Evolutionary conservation across 2,888 invertebrate species (phyloP), one percentile per base, ranked within the genome.

Genomic region (Epinotia demarniana): DNA sequence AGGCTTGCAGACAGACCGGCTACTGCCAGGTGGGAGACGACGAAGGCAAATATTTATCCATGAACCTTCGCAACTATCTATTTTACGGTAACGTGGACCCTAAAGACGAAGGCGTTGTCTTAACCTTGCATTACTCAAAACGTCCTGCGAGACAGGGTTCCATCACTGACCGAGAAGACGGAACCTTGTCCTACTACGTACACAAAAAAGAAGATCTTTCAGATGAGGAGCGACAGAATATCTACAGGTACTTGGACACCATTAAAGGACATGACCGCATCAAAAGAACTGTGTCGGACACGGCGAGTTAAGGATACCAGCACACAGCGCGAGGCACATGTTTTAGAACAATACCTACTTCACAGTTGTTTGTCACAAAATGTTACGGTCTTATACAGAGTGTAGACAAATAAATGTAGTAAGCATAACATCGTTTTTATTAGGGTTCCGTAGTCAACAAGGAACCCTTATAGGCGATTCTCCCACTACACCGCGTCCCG

Each of bases 31-130:
- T 79, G 3, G 85, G 82, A 0, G 73, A 84, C 73, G 64, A 82
- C 0, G 87, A 27, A 27, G 23, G 86, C 2, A 80, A 84, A 23
- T 89, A 86, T 73, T 8, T 87, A 5, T 87, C 90, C 0, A 80
- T 81, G 12, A 86, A 83, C 64, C 68, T 89, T 1, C 78, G 84
- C 0, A 79, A 87, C 13, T 89, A 82, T 71, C 74, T 88, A 0
- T 81, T 79, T 39, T 16, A 82, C 23, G 78, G 81, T 2, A 71
- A 78, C 5, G 86, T 84, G 0, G 76, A 82, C 5, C 79, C 83
- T 0, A 60, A 72, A 0, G 87, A 86, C 1, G 86, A 89, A 78
- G 89, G 85, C 0, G 66, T 84, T 0, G 58, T 87, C 1, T 18
- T 89, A 1, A 84, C 80, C 0, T 58, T 88, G 0, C 58, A 79